phyloP scores from a whole-genome alignment of 2,113 vertebrate species.

The Bufo bufo region DNA sequence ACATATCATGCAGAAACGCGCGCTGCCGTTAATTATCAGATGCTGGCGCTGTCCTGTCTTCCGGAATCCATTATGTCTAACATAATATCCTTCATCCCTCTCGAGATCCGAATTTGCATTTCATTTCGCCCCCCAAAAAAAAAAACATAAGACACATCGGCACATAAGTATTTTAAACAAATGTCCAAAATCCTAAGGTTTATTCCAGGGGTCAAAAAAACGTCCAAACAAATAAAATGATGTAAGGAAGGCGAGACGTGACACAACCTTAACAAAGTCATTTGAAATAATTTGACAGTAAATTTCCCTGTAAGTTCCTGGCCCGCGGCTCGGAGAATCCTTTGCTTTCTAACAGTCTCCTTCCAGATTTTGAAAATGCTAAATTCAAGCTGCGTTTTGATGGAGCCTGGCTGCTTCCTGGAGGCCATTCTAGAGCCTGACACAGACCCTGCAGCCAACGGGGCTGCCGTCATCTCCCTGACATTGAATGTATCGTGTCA shows the following conservation, averaged over 20 bases:
- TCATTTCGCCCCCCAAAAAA: constrained; percentile 10
- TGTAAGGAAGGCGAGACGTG: constrained; percentile 70
- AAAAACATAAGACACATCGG: constrained; percentile 53
- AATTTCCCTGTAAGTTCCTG: constrained; percentile 73
- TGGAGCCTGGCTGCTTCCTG: constrained; percentile 74
- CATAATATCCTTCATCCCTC: constrained; percentile 35
- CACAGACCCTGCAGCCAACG: constrained; percentile 67
- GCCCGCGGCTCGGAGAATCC: constrained; percentile 69
- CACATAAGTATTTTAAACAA: constrained; percentile 62
- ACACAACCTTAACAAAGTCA: constrained; percentile 76
- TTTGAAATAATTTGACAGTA: constrained; percentile 79
- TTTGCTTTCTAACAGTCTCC: constrained; percentile 64
- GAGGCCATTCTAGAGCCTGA: constrained; percentile 74
- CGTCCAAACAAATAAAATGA: constrained; percentile 76
- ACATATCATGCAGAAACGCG: constrained; percentile 5
- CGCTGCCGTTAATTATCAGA: constrained; percentile 37
- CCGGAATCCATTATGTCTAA: constrained; percentile 27
- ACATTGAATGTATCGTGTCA: constrained; percentile 81
- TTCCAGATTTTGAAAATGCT: constrained; percentile 62
- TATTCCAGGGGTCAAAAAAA: constrained; percentile 69
- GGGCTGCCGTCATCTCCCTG: constrained; percentile 80
- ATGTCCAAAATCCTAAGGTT: constrained; percentile 61
- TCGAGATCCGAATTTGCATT: constrained; percentile 46
- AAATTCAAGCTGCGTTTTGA: constrained; percentile 61
- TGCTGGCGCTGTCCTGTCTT: background rate